Base-by-base conservation (phyloP, 2,888 invertebrate species). In the Troglohyphantes excavatus region DNA sequence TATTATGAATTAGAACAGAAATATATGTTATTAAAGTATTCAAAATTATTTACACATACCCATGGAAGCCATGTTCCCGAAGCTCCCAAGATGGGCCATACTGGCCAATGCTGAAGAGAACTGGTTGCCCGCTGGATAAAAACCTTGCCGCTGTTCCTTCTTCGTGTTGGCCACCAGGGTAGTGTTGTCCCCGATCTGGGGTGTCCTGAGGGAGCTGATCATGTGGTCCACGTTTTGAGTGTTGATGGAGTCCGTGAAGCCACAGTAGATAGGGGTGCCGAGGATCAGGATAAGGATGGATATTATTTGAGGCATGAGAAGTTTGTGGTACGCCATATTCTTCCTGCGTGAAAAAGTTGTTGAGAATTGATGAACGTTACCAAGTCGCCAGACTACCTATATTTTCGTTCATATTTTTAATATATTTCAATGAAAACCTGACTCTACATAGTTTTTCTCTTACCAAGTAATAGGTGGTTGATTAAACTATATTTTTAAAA, bases 221-320 rank as follows among this genome's bases (percentile, higher is more conserved):
- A 88, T 21, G 39, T 75, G 82, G 27, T 88, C 88, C 29, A 87
- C 33, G 39, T 65, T 81, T 29, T 65, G 70, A 17, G 82, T 61
- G 23, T 76, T 68, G 0, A 88, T 43, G 17, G 88, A 26, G 43
- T 88, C 88, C 0, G 88, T 61, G 19, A 88, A 82, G 17, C 88
- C 88, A 3, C 73, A 65, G 23, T 39, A 6, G 2, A 33, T n/a
- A 1, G 61, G 70, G 0, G 68, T 33, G 6, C 59, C 61, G 33
- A 82, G 9, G 21, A 33, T 9, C 53, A 88, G 27, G 23, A 67
- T 39, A 61, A 46, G 21, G 17, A 82, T 39, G 2, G n/a, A 11
- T 29, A 70, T n/a, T 9, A 59, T 13, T 39, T 53, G 27, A 17
- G n/a, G 2, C 0, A 70, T 23, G 2, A 6, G 19, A 7, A 7